Evolutionary conservation across 2,113 vertebrate genomes (phyloP), one percentile per base, ranked within the genome.

Genomic region (Lamprologus sp.): DNA sequence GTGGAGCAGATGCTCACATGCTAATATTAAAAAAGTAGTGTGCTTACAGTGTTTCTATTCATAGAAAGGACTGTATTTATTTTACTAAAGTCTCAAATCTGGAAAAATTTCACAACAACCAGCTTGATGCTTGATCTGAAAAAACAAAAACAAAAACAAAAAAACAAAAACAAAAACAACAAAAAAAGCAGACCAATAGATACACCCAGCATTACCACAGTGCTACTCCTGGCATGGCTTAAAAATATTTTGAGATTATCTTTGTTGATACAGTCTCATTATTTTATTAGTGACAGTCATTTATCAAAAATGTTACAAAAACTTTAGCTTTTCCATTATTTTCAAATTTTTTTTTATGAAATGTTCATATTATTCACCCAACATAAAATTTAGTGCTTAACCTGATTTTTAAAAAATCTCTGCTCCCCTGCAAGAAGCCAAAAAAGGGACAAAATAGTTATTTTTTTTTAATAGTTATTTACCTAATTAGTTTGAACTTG

Each of bases 141-240:
- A 65, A 63, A 23, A 23, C 21, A 23, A 63, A 49, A 4, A 4
- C 26, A 8, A 1, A 1, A 47, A 8, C 9, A 37, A 37, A 31
- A 0, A 5, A 2, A 3, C 3, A 54, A 15, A 1, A 21, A 9
- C 10, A 40, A 40, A 31, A 0, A 31, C 26, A 33, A 56, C 13
- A 19, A 19, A 11, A 31, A 6, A n/a, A n/a, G 6, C 60, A 65
- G 10, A 65, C 6, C 17, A 65, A 65, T 37, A 37, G 10, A 65
- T 65, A 0, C 33, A 21, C 33, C 60, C 33, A 35, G 60, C 60
- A 75, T 47, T 19, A 45, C 14, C 40, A 28, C 42, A 12, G 3
- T 19, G 42, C 42, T 45, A 47, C 15, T 21, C n/a, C 5, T 68
- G 12, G 7, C 21, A 45, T 70, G 2, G 37, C n/a, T 23, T 65